A percentile compares a stretch with the other conserved stretches of the same genome.
These are phyloP conservation scores for Melanerpes aurifrons DNA, from an alignment of 2,113 vertebrate genomes.

Conservation along the genomic window DNA sequence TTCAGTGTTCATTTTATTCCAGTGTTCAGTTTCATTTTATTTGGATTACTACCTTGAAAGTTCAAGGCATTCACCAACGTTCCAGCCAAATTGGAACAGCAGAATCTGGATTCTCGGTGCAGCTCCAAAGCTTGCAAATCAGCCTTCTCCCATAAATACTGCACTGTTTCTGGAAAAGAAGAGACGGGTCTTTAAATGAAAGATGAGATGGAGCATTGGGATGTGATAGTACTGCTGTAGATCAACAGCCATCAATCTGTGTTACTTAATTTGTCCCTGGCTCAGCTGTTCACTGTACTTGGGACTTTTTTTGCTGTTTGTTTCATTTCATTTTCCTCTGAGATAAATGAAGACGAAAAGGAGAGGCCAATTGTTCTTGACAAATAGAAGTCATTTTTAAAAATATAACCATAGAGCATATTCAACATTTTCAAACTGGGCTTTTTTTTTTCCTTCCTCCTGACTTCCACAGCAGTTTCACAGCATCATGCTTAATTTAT, in stretches of 20 bases:
- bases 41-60: neutral
- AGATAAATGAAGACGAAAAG: constrained; percentile 61
- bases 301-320: constrained; percentile 40
- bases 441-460: neutral
- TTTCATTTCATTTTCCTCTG: constrained; percentile 50
- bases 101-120: constrained; percentile 15
- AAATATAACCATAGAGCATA: neutral
- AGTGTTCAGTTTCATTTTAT: neutral
- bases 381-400: constrained; percentile 23
- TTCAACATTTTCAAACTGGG: neutral
- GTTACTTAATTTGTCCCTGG: constrained; percentile 66
- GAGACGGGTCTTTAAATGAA: constrained; percentile 42
- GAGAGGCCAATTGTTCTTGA: constrained; percentile 37
- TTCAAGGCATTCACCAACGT: constrained; percentile 14
- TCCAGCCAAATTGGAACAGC: constrained; percentile 18
- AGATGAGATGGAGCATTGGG: constrained; percentile 41
- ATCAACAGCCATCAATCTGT: constrained; percentile 65
- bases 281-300: constrained; percentile 53
- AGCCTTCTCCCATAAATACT: constrained; percentile 32
- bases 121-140: constrained; percentile 11
- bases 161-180: constrained; percentile 33
- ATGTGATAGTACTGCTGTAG: constrained; percentile 26
- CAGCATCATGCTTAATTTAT: constrained; percentile 12
- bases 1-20: neutral
- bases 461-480: constrained; percentile 3